Conservation (phyloP, 2,797 vertebrate species). For the Spinus olivaceus region DNA sequence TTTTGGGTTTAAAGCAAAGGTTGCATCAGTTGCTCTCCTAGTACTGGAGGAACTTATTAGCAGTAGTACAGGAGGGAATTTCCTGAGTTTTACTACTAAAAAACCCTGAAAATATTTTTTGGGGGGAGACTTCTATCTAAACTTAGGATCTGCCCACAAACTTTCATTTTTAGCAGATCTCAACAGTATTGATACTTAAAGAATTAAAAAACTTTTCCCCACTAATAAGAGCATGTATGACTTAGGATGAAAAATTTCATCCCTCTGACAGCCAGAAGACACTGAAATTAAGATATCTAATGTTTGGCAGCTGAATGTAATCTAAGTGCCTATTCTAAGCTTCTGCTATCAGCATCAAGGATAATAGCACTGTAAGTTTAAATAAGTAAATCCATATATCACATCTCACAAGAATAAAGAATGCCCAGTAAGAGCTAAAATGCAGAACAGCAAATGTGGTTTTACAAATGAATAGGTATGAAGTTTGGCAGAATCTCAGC, state of each 20-base stretch:
- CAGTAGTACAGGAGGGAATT: not conserved
- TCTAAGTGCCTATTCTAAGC: not conserved
- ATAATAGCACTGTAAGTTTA: not conserved
- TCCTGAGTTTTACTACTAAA: not conserved
- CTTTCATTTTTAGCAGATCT: not conserved
- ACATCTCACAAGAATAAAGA: not conserved
- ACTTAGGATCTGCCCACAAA: not conserved
- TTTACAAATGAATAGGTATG: slow-evolving; percentile 31
- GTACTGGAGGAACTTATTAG: not conserved
- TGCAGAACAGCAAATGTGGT: not conserved
- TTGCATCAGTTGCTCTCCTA: not conserved
- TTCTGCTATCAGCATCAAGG: not conserved
- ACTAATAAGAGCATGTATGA: not conserved
- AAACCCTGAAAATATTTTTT: not conserved
- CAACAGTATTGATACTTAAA: not conserved
- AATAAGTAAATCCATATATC: not conserved
- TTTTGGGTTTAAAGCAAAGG: not conserved
- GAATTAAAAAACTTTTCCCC: not conserved
- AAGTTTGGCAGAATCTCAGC: slow-evolving; percentile 26
- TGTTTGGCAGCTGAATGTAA: not conserved
- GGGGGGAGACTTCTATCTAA: not conserved
- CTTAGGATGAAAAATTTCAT: not conserved
- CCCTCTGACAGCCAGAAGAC: not conserved
- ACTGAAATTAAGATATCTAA: not conserved
- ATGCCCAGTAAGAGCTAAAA: not conserved